Conservation (phyloP, 1,140 invertebrate species). For the Lepeophtheirus salmonis region DNA sequence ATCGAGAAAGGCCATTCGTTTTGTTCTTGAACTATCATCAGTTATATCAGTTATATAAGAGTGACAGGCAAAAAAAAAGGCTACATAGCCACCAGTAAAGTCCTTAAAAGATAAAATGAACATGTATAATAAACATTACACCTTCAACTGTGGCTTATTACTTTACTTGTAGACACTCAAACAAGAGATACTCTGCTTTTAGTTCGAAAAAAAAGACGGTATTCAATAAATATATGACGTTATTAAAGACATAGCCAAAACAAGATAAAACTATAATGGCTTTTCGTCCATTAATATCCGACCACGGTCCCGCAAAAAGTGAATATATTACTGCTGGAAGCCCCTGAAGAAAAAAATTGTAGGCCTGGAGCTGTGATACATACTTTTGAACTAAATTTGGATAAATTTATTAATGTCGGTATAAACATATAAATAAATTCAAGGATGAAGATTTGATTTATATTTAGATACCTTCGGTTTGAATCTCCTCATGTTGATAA, state of each 20-base stretch:
- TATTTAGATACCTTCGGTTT: no score
- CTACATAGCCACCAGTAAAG: slow-evolving; percentile 7
- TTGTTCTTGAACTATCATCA: slow-evolving; percentile 4
- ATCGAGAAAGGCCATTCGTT: slow-evolving; percentile 1
- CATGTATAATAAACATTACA: not conserved
- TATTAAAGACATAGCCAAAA: slow-evolving; percentile 17
- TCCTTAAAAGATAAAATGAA: slow-evolving; percentile 2
- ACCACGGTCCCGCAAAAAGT: slow-evolving; percentile 16
- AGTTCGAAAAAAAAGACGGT: slow-evolving; percentile 9
- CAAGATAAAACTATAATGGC: not conserved
- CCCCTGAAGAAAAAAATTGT: slow-evolving; percentile 9
- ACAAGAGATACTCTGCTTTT: slow-evolving; percentile 13
- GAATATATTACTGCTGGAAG: slow-evolving; percentile 6
- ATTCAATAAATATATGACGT: slow-evolving; percentile 12
- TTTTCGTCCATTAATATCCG: slow-evolving; percentile 11
- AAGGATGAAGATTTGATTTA: no score
- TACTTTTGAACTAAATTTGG: slow-evolving; percentile 16
- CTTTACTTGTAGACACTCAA: slow-evolving; percentile 9
- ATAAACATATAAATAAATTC: no score
- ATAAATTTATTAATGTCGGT: no score
- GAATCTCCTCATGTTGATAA: not conserved
- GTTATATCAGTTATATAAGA: slow-evolving; percentile 11
- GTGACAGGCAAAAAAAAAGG: slow-evolving; percentile 6
- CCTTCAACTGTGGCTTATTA: not conserved
- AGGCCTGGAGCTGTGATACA: slow-evolving; percentile 10